phyloP scores from a whole-genome alignment of 2,888 invertebrate genomes.

The Pseudococcus jackbeardsleyi region DNA sequence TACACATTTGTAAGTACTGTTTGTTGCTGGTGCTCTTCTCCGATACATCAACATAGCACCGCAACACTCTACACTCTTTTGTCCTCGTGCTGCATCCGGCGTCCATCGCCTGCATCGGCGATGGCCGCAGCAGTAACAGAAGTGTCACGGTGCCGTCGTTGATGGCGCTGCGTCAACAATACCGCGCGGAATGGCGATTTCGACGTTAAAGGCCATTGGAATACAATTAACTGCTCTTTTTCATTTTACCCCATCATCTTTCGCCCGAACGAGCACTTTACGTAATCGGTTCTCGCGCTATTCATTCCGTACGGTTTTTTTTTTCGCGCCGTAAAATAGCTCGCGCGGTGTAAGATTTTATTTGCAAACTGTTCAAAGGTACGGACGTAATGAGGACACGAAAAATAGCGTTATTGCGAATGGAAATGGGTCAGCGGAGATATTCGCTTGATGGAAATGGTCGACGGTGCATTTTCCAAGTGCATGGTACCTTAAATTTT shows the following conservation, averaged over 20 bases:
- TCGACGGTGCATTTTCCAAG: no score
- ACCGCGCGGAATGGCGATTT: not conserved
- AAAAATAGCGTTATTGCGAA: no score
- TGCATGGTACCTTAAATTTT: no score
- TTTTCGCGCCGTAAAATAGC: not conserved
- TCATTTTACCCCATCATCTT: not conserved
- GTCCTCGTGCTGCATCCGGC: not conserved
- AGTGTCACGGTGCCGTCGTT: no score
- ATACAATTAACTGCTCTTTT: slow-evolving; percentile 28
- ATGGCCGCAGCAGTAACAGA: no score
- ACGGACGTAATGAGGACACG: no score
- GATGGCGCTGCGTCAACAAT: not conserved
- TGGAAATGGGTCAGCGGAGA: no score
- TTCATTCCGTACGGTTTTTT: not conserved
- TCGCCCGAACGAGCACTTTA: slow-evolving; percentile 26
- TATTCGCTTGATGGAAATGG: no score
- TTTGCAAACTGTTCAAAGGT: no score
- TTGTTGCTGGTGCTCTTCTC: not conserved
- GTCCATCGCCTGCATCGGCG: not conserved
- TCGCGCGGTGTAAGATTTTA: no score
- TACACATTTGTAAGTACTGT: not conserved
- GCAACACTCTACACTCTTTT: not conserved
- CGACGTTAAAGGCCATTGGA: slow-evolving; percentile 23
- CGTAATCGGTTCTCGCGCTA: slow-evolving; percentile 23
- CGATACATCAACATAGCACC: not conserved